Evolutionary conservation across 2,113 vertebrate genomes (phyloP), one percentile per base, ranked within the genome.

Genomic region (Phyllostomus discolor): DNA sequence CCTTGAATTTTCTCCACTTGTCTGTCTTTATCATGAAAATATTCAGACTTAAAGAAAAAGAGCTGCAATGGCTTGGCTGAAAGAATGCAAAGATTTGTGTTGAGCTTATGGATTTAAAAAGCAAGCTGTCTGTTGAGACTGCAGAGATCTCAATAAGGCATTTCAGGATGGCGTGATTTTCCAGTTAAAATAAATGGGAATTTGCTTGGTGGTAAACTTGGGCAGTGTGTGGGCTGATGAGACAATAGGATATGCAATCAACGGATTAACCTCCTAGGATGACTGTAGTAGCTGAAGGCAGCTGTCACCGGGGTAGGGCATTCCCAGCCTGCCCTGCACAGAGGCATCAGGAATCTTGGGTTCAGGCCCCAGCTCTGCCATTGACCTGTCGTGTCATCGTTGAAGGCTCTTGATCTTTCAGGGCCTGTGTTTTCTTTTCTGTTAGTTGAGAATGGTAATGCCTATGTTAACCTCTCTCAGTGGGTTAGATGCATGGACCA

Each of bases 51-150:
- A 69, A 81, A 64, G 38, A 81, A 93, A 92, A 96, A 66, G 88
- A 92, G 82, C 92, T 67, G 62, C 91, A 72, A 75, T 66, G 67
- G 76, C 16, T 94, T 91, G 89, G 82, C 86, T 94, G 80, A 88
- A 95, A 91, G 82, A 90, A 94, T 43, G 82, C 76, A 92, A 64
- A 90, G n/a, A 67, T 83, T 93, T 41, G 26, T 95, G 91, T 95
- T 97, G 81, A 69, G 95, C 72, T 85, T 88, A 91, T 78, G 46
- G 72, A 88, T 73, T 67, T 76, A 69, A 87, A 93, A 92, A 66
- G 86, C 95, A 92, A 95, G 87, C 82, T 93, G 86, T 97, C 80
- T 95, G 84, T 94, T 94, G 86, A 88, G 89, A 91, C 87, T 93
- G 82, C 38, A 81, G 67, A 90, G 38, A 89, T 90, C 93, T 95